Base-by-base conservation (phyloP, 2,113 vertebrate genomes). In the Pycnonotus jocosus region DNA sequence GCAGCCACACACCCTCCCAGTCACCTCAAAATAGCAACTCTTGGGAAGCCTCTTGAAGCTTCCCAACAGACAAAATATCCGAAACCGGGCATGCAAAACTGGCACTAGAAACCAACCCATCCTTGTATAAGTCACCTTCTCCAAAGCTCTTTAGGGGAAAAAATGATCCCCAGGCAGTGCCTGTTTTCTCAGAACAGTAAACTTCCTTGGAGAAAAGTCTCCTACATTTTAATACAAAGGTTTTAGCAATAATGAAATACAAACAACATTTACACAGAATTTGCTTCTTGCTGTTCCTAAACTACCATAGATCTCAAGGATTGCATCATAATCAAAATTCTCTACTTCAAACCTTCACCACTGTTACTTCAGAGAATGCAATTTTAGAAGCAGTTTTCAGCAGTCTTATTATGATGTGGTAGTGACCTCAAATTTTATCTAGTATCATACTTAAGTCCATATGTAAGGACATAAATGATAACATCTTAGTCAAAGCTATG, bases 101-200 rank as follows among this genome's bases (percentile, higher is more conserved):
- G 25, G 25, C 48, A 9, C 4, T 9, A 47, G 45, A 79, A 86
- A 80, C 9, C 38, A 81, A 44, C 2, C 5, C 33, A 88, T 10
- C 14, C 9, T 50, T n/a, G 3, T 2, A 0, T 19, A 87, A 47
- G 3, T 25, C 24, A 37, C 20, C 14, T 48, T 47, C 50, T 58
- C 30, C 35, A 42, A 60, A 73, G 25, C 48, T 14, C 23, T 76
- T 69, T 3, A n/a, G n/a, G 7, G 51, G 21, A 66, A 19, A 58
- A 37, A 72, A 51, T 10, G 2, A 21, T 47, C 15, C 31, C 27
- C 3, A 54, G 3, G 12, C 25, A 58, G 13, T 12, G 31, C 13
- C 28, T 10, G 9, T 37, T 76, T 62, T 13, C 28, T 56, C 38
- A 74, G 44, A 92, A 85, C 2, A 25, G 38, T 4, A 24, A 68